Percentiles rank a stretch among this genome's conserved stretches.
Evolutionary conservation across 2,113 vertebrate genomes (phyloP).

Genomic region (Nymphicus hollandicus): DNA sequence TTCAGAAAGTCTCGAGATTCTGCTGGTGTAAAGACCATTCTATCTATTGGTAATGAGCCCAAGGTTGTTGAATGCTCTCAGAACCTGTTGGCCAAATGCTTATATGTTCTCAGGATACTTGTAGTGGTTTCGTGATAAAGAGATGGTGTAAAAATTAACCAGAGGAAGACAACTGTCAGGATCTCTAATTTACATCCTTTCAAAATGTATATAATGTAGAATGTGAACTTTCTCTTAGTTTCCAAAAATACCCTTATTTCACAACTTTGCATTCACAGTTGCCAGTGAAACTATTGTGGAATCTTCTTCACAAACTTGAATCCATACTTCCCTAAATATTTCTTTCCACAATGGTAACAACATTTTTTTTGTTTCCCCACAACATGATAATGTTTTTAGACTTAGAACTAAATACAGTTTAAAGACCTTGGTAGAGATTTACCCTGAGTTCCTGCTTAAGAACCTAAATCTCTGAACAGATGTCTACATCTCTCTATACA

Average conservation of each 20-base stretch:
- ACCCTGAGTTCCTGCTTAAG: neutral
- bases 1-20: neutral
- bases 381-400: neutral
- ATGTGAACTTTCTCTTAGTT: neutral
- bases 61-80: neutral
- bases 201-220: neutral
- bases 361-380: neutral
- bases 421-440: neutral
- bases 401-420: neutral
- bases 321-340: neutral
- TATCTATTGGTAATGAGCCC: neutral
- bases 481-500: neutral
- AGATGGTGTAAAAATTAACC: neutral
- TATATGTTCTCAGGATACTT: neutral
- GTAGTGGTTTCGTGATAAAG: neutral
- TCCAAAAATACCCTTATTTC: neutral
- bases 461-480: neutral
- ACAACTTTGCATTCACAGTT: neutral
- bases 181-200: neutral
- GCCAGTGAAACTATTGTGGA: neutral
- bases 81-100: neutral
- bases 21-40: neutral
- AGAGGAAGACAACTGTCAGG: neutral
- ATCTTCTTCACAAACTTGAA: neutral
- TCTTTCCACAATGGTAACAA: neutral